Conservation (phyloP, 1,140 invertebrate genomes). For the Atopsyche davidsoni region DNA sequence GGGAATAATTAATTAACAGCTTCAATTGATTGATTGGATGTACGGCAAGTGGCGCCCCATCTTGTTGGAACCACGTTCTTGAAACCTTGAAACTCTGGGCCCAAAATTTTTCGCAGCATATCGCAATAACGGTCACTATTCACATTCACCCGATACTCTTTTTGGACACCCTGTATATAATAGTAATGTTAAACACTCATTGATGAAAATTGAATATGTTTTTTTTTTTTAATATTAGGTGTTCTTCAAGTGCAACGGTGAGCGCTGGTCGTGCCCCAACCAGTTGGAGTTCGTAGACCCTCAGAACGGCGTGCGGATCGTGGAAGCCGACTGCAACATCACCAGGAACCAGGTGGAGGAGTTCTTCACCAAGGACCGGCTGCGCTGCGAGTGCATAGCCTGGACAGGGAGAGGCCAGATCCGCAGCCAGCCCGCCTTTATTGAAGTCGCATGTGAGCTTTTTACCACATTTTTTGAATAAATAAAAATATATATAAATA, state of each 20-base stretch:
- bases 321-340: constrained; percentile 79
- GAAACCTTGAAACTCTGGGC: no score
- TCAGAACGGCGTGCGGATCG: constrained; percentile 73
- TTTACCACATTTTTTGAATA: no score
- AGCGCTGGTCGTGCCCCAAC: constrained; percentile 52
- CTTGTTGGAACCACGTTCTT: no score
- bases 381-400: constrained; percentile 83
- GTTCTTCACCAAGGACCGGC: constrained; percentile 79
- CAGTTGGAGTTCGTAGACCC: constrained; percentile 65
- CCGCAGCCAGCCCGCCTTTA: constrained; percentile 71
- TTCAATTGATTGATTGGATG: no score
- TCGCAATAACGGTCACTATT: no score
- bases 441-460: constrained; percentile 89
- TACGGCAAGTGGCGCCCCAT: no score
- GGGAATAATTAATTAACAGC: no score
- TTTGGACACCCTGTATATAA: no score
- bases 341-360: constrained; percentile 84
- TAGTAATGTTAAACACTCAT: no score
- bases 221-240: constrained; percentile 46
- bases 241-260: constrained; percentile 76
- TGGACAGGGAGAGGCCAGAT: constrained; percentile 70
- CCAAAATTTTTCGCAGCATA: no score
- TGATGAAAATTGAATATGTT: constrained; percentile 1
- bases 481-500: no score
- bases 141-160: no score